A percentile compares a stretch with the other conserved stretches of the same genome.
Conservation (phyloP, 2,113 vertebrate species). For the Benitochromis conjunctus region DNA sequence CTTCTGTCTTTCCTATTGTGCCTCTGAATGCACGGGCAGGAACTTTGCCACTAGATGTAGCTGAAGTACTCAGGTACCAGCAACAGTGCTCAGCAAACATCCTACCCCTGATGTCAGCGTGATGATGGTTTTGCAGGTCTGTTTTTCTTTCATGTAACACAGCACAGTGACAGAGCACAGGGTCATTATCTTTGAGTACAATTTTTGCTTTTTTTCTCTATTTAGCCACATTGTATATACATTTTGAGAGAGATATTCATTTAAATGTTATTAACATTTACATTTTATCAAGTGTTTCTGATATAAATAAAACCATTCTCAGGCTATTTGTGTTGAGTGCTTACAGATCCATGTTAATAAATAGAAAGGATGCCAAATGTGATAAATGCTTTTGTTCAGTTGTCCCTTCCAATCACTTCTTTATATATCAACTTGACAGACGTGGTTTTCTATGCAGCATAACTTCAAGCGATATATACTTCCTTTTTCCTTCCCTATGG, state of each 20-base stretch:
- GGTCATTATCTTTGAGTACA: neutral
- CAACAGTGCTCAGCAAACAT: neutral
- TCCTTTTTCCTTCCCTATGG: neutral
- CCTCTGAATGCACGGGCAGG: neutral
- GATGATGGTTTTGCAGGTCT: neutral
- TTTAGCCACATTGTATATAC: neutral
- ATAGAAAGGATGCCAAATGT: neutral
- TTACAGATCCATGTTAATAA: neutral
- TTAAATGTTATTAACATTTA: neutral
- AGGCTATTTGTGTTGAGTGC: neutral
- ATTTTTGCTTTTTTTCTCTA: neutral
- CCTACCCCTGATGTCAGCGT: neutral
- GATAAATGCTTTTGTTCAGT: neutral
- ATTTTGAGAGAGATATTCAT: neutral
- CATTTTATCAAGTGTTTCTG: neutral
- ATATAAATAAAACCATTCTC: neutral
- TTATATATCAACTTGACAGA: neutral
- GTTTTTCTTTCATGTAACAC: neutral
- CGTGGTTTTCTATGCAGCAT: neutral
- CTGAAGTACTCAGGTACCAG: slow-evolving; percentile 71
- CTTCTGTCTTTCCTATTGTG: neutral
- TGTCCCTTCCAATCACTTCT: neutral
- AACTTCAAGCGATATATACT: neutral
- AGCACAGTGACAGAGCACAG: neutral
- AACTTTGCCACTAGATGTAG: slow-evolving; percentile 76